Base-by-base conservation (phyloP, 2,797 vertebrate species). In the Ambastaia sidthimunki region DNA sequence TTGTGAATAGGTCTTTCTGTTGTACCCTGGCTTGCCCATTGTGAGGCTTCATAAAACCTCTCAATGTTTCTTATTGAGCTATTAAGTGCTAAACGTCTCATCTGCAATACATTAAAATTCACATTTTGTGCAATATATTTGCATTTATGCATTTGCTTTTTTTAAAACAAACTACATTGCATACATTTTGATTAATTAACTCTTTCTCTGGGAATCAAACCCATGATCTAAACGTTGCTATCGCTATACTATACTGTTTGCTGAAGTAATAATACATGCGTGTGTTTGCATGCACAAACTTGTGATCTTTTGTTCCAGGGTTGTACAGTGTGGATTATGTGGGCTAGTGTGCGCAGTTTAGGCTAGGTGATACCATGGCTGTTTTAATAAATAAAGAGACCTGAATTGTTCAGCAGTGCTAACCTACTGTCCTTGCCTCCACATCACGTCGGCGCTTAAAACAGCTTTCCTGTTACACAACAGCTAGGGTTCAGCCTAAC, bases 381-480 rank as follows among this genome's bases (percentile, higher is more conserved):
- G 28, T 65, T 37, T 37, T 11, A 62, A 54, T 71, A 71, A 71
- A 71, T 52, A 13, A 78, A 63, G 44, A 52, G 69, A 34, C 25
- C 68, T 71, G 19, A 37, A 62, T 78, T 63, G n/a, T 78, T 70
- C 47, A 71, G 44, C 15, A 57, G 19, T n/a, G 7, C 44, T 23
- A 70, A 52, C 41, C 55, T 78, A 13, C 41, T 78, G 28, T 41
- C 15, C 10, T 71, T 62, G 44, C 68, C 67, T 63, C 28, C 15
- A 54, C 28, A 63, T 78, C 31, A 71, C 15, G 19, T 50, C 66
- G 13, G 3, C 3, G n/a, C 60, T 65, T 48, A 50, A 67, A 66
- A 59, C 71, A 74, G 71, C 41, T 54, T 71, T 54, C 21, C 31
- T 75, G 73, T 81, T 54, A 15, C 66, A 71, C 55, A 75, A 75